Percentiles rank a stretch among this genome's conserved stretches.
Evolutionary conservation across 2,113 vertebrate genomes (phyloP).

Genomic region (Misgurnus anguillicaudatus): DNA sequence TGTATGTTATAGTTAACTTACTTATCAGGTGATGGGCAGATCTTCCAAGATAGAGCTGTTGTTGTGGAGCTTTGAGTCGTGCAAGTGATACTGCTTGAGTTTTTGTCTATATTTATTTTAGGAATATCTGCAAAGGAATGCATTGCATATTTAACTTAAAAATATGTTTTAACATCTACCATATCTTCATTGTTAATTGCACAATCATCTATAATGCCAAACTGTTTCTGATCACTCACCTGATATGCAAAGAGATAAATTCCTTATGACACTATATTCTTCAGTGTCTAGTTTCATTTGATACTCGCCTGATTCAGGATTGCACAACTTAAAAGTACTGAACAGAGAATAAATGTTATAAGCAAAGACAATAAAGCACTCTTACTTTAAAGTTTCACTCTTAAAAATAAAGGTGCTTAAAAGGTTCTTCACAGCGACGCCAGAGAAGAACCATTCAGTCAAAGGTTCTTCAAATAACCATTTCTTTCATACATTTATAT

Average conservation of each 20-base stretch:
- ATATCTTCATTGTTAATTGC: background rate
- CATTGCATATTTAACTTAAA: background rate
- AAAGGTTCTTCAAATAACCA: no score
- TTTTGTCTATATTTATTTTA: fast-evolving
- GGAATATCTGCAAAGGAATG: constrained; percentile 50
- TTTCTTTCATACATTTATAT: no score
- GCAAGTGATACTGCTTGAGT: background rate
- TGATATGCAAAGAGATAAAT: constrained; percentile 78
- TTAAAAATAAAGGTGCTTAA: no score
- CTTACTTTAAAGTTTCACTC: no score
- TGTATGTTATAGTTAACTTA: constrained; percentile 22
- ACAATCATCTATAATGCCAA: background rate
- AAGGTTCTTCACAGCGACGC: no score
- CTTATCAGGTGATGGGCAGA: constrained; percentile 39
- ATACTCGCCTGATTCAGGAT: constrained; percentile 81
- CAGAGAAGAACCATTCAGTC: no score
- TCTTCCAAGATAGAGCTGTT: constrained; percentile 40
- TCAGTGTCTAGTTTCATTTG: constrained; percentile 82
- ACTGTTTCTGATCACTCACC: constrained; percentile 72
- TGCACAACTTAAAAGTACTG: constrained; percentile 79
- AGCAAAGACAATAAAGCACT: background rate
- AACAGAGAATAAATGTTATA: constrained; percentile 41
- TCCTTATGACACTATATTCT: constrained; percentile 69
- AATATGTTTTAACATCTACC: no score
- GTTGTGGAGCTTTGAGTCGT: constrained; percentile 41